phyloP scores from a whole-genome alignment of 2,113 vertebrate genomes.

The Dipodomys ordii region DNA sequence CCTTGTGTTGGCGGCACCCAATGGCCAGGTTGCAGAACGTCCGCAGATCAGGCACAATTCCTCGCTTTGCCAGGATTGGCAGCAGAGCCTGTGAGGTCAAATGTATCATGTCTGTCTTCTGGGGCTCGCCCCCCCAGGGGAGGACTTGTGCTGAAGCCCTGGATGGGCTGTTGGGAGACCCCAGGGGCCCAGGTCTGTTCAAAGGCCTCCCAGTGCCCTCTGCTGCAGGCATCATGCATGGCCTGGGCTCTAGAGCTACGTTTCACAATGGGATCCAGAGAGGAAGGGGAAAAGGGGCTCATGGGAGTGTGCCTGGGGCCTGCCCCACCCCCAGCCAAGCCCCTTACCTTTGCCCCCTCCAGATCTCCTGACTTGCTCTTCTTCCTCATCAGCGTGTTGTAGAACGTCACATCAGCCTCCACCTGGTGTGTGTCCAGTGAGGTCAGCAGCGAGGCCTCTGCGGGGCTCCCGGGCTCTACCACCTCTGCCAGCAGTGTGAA shows the following conservation, averaged over 20 bases:
- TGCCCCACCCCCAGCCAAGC: neutral
- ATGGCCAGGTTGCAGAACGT: constrained; percentile 94
- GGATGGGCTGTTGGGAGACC: neutral
- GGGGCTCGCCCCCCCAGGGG: neutral
- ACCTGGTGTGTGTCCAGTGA: constrained; percentile 86
- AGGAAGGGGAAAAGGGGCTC: no score
- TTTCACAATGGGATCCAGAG: neutral
- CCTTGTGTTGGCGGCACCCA: constrained; percentile 87
- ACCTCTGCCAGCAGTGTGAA: constrained; percentile 92
- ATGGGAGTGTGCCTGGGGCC: neutral
- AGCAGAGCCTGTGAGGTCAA: constrained; percentile 87
- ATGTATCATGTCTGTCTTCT: neutral
- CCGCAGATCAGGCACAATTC: constrained; percentile 88
- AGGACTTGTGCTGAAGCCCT: neutral
- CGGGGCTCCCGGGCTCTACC: constrained; percentile 84
- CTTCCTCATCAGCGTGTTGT: constrained; percentile 92
- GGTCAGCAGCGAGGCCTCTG: constrained; percentile 87
- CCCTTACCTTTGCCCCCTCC: constrained; percentile 92
- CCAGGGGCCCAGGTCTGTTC: neutral
- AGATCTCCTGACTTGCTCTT: constrained; percentile 89
- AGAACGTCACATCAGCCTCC: constrained; percentile 92
- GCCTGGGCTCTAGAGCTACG: neutral
- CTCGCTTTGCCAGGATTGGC: constrained; percentile 88
- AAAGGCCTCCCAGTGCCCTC: no score
- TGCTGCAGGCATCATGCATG: neutral